Base-by-base conservation (phyloP, 1,140 invertebrate genomes). In the Diabrotica virgifera region DNA sequence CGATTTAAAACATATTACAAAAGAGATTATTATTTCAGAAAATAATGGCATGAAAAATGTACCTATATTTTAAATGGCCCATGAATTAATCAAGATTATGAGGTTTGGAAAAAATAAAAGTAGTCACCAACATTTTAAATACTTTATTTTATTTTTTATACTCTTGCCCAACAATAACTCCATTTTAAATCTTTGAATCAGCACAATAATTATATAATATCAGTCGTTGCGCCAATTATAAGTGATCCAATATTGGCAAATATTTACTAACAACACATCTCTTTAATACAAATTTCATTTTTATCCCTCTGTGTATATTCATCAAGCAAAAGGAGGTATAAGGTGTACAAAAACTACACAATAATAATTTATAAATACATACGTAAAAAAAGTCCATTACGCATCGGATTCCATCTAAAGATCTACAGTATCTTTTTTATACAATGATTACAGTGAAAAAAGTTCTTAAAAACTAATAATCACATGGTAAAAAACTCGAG, bases 251-350 rank as follows among this genome's bases (percentile, higher is more conserved):
- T n/a, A 46, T 46, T 46, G 40, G 40, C 40, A 46, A 46, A 46
- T 46, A 46, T 46, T 46, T 46, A 46, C 40, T 46, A 46, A 46
- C n/a, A 46, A 46, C 5, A 46, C 40, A 46, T 10, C 24, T 24
- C 24, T 24, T 24, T 24, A 24, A 24, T 24, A 24, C 24, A 24
- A 24, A 24, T 24, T 24, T 24, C 24, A 46, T 46, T 46, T 46
- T 46, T 5, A 46, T 46, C 8, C 8, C n/a, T 46, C 40, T n/a
- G 40, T 46, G 40, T 46, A 46, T 46, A 46, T 46, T 46, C 8
- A 46, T 46, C 40, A 46, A 46, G 40, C 40, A 46, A 46, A 46
- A 46, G n/a, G 40, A 46, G 40, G 40, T 46, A 46, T 46, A 46
- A 46, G 40, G 40, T 46, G 40, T 46, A 46, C 40, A 46, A 46